A percentile compares a stretch with the other conserved stretches of the same genome.
phyloP scores from a whole-genome alignment of 2,113 vertebrate genomes.

The Camelus dromedarius region DNA sequence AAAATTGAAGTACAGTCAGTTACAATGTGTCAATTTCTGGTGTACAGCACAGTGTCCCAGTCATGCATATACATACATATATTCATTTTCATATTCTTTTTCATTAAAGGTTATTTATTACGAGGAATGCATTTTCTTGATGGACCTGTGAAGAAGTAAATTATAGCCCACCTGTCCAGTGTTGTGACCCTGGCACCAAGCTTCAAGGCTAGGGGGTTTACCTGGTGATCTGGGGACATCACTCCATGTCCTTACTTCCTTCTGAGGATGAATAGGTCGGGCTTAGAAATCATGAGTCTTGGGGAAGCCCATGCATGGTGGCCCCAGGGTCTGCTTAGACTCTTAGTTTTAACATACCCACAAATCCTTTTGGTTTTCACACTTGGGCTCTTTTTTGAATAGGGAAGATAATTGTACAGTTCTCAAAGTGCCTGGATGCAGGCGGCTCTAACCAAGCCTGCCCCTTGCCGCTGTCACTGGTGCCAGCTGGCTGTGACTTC shows the following conservation, averaged over 20 bases:
- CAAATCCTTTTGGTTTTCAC: not conserved
- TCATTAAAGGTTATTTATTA: no score
- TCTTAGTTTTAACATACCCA: not conserved
- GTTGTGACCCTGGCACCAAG: not conserved
- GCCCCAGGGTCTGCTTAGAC: not conserved
- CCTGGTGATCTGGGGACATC: not conserved
- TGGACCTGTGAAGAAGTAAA: not conserved
- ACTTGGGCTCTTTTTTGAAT: not conserved
- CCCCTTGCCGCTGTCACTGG: not conserved
- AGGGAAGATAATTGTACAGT: not conserved
- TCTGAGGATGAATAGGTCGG: not conserved
- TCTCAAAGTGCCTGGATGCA: not conserved
- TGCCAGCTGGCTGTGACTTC: not conserved
- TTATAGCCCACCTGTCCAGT: not conserved
- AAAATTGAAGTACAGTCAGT: no score
- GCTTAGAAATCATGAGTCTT: not conserved
- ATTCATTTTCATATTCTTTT: no score
- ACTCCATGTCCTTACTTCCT: not conserved
- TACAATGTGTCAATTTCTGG: no score
- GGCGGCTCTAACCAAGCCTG: not conserved
- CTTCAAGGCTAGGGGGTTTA: not conserved
- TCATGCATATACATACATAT: no score
- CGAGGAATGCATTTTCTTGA: not conserved
- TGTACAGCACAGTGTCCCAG: no score
- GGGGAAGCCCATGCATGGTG: not conserved